Evolutionary conservation across 2,797 vertebrate genomes (phyloP).

Genomic region (Apodemus agrarius): DNA sequence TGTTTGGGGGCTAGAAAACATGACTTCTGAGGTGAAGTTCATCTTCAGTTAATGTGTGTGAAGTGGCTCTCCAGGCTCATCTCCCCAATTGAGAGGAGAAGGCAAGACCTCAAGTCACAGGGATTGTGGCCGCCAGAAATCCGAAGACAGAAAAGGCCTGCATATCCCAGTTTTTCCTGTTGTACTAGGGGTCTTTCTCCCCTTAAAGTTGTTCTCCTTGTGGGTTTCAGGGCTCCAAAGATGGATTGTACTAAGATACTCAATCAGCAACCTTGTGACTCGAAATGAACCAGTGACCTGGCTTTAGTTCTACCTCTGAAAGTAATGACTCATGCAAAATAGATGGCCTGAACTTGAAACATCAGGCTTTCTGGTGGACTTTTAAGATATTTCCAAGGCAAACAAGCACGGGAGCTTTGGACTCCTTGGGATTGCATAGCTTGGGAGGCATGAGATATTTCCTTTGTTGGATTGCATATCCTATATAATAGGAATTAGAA

Average conservation of each 20-base stretch:
- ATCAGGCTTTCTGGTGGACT: not conserved
- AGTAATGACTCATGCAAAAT: not conserved
- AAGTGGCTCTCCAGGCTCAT: not conserved
- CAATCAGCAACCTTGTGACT: not conserved
- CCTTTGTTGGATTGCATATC: accelerated
- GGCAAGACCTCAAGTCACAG: not conserved
- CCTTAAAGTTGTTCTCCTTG: not conserved
- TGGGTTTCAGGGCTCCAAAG: too few species aligned
- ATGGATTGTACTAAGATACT: not conserved
- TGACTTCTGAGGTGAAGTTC: not conserved
- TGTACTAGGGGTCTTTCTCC: accelerated
- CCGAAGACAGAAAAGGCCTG: not conserved
- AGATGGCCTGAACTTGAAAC: not conserved
- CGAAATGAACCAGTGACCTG: not conserved
- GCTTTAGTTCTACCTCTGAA: not conserved
- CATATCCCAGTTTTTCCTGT: not conserved
- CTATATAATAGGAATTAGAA: not conserved
- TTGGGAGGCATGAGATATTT: not conserved
- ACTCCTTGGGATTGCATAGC: not conserved
- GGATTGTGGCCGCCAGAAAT: accelerated
- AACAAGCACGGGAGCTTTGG: not conserved
- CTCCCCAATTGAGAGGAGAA: not conserved
- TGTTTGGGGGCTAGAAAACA: slow-evolving; percentile 23
- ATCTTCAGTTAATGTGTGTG: not conserved
- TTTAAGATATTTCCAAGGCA: not conserved